A percentile compares a stretch with the other conserved stretches of the same genome.
Conservation (phyloP, 2,888 invertebrate genomes). For the Sphaerophoria taeniata region DNA sequence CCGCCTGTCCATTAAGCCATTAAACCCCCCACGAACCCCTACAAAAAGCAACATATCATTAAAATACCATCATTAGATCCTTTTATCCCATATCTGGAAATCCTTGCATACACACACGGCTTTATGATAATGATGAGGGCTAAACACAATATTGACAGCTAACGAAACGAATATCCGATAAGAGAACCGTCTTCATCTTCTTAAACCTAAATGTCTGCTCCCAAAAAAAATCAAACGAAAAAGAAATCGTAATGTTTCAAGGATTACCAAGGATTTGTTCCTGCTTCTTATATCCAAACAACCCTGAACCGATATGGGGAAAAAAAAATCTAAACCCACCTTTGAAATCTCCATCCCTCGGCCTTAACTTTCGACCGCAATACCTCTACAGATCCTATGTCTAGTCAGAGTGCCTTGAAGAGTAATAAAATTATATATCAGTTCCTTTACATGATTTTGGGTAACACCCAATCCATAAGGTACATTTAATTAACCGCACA, state of each 20-base stretch:
- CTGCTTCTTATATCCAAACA: neutral
- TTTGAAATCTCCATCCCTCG: neutral
- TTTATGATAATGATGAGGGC: constrained; percentile 55
- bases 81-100: constrained; percentile 26
- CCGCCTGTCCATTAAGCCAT: too few species aligned
- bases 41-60: constrained; percentile 12
- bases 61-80: constrained; percentile 23
- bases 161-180: constrained; percentile 39
- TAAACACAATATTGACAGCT: constrained; percentile 50
- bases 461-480: constrained; percentile 75
- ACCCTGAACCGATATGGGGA: neutral
- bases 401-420: neutral
- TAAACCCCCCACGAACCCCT: neutral
- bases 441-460: constrained; percentile 66
- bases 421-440: constrained; percentile 57
- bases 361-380: constrained; percentile 32
- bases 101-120: neutral
- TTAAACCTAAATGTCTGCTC: neutral
- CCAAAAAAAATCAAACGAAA: neutral
- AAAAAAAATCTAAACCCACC: neutral
- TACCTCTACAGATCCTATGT: neutral
- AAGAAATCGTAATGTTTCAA: neutral
- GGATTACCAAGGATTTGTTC: constrained; percentile 4
- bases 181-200: constrained; percentile 24
- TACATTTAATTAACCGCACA: constrained; percentile 75